Base-by-base conservation (phyloP, 2,888 invertebrate species). In the Athripsodes cinereus region DNA sequence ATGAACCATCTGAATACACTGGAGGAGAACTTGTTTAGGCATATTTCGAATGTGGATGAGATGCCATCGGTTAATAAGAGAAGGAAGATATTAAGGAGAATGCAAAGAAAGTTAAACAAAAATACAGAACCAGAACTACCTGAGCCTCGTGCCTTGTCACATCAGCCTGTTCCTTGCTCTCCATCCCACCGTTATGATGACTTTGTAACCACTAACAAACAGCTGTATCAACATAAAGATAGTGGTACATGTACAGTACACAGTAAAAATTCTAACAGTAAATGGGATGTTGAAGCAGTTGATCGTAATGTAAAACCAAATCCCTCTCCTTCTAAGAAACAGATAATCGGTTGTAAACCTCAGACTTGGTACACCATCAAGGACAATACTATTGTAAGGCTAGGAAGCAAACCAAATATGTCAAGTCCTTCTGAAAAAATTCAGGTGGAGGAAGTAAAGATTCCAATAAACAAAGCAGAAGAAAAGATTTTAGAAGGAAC, bases 1-100 rank as follows among this genome's bases (percentile, higher is more conserved):
- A 80, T 82, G 69, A 75, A 83, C 66, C 69, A 75, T 46, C 66
- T 83, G 2, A 74, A 76, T 64, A 70, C 76, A 52, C 66, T 83
- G 18, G 80, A 81, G 66, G 66, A 75, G 51, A 71, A 74, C 47
- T 62, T 81, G 52, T 80, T 81, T 66, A 72, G 74, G 1, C 74
- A 79, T 64, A 8, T 31, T 6, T 67, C 78, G n/a, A 69, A 71
- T 61, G 66, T 69, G 48, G 72, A 75, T 13, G 65, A 69, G 18
- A 69, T 73, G n/a, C 67, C 75, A 44, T 71, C 76, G 8, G 66
- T 77, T 1, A 72, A 71, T 2, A 79, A 78, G 65, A 66, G 77
- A 22, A 67, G 76, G n/a, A 80, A 79, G 66, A 70, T 76, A 49
- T 68, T 80, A 10, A 65, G 80, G 60, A 73, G 76, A 18, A 69